Percentiles rank a stretch among this genome's conserved stretches.
Conservation (phyloP, 2,888 invertebrate species). For the Enoplolaimus lenunculus region DNA sequence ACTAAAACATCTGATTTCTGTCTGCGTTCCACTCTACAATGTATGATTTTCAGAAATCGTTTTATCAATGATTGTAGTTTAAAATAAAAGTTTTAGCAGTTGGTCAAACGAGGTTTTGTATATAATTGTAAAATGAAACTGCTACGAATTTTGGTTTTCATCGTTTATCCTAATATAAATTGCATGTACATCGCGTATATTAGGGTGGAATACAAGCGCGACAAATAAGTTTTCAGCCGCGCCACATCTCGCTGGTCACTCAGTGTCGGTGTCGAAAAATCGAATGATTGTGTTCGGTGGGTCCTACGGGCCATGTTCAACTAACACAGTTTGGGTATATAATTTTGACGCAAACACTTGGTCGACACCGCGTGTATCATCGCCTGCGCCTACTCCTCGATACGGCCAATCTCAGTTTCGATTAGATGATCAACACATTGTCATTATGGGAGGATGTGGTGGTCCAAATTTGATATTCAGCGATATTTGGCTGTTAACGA, state of each 20-base stretch:
- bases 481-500: conserved; percentile 75
- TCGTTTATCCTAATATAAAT: too few species aligned
- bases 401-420: conserved; percentile 44
- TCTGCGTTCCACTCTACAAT: too few species aligned
- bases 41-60: too few species aligned
- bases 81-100: too few species aligned
- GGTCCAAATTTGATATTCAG: conserved; percentile 53
- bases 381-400: too few species aligned
- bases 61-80: too few species aligned
- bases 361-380: conserved; percentile 63
- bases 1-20: too few species aligned
- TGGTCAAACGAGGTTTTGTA: too few species aligned
- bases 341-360: conserved; percentile 61
- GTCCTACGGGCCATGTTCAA: conserved; percentile 41
- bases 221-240: conserved; percentile 20
- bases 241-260: conserved; percentile 81
- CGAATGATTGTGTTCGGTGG: conserved; percentile 47
- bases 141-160: not conserved
- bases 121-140: not conserved
- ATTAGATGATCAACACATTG: conserved; percentile 59
- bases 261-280: conserved; percentile 60
- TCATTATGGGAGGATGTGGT: conserved; percentile 49
- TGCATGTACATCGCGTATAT: too few species aligned
- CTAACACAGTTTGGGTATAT: conserved; percentile 74
- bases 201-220: too few species aligned